phyloP scores from a whole-genome alignment of 2,113 vertebrate genomes.

The Stigmatopora argus region DNA sequence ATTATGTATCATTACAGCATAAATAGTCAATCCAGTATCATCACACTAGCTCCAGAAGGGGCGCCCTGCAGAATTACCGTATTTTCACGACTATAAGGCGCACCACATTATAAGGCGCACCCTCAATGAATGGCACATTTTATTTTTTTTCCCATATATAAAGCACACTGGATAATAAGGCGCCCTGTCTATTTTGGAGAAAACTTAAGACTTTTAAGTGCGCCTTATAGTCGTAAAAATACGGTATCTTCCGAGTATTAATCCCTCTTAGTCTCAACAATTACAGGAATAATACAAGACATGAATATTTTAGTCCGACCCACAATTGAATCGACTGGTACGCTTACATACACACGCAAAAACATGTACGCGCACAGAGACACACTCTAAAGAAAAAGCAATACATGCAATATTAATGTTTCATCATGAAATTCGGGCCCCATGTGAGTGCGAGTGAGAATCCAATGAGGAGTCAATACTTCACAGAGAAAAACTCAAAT shows the following conservation, averaged over 20 bases:
- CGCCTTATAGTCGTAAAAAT: too few relatives aligned
- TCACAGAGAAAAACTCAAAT: slow-evolving; percentile 31
- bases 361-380: not conserved
- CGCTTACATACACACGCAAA: slow-evolving; percentile 30
- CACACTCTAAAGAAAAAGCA: slow-evolving; percentile 27
- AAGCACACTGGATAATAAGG: too few relatives aligned
- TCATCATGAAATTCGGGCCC: slow-evolving; percentile 54
- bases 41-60: slow-evolving; percentile 40
- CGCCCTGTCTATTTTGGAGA: too few relatives aligned
- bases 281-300: slow-evolving; percentile 68
- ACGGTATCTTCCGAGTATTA: slow-evolving; percentile 61
- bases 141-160: too few relatives aligned
- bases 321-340: not conserved
- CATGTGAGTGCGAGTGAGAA: slow-evolving; percentile 43
- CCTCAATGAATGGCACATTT: too few relatives aligned
- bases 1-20: slow-evolving; percentile 56
- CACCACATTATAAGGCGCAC: too few relatives aligned
- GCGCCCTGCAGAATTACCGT: slow-evolving; percentile 53
- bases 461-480: slow-evolving; percentile 52
- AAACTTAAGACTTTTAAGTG: too few relatives aligned
- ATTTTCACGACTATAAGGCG: too few relatives aligned
- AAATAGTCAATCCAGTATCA: slow-evolving; percentile 54
- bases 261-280: slow-evolving; percentile 72
- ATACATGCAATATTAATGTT: slow-evolving; percentile 62
- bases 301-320: slow-evolving; percentile 70